These are phyloP conservation scores for Hypotaenidia philippensis DNA, from an alignment of 2,797 vertebrate genomes.

Conservation along the genomic window DNA sequence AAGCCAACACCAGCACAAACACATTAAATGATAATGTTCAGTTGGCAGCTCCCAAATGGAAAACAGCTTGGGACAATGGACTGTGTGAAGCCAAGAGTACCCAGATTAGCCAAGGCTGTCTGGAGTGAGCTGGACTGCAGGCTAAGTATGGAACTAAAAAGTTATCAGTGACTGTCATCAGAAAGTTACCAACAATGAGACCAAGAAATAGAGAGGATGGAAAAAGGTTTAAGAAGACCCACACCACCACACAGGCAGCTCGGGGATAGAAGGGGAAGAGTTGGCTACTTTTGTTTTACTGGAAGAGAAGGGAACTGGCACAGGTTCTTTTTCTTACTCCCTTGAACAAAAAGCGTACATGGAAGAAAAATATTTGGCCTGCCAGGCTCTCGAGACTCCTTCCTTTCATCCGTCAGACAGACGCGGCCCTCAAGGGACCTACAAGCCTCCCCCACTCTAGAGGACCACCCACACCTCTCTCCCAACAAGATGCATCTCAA, in stretches of 20 bases:
- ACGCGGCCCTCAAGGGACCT: not conserved
- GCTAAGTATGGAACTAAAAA: not conserved
- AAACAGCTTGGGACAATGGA: slow-evolving; percentile 60
- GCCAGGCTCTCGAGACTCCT: not conserved
- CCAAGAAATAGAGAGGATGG: not conserved
- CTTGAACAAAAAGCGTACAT: not conserved
- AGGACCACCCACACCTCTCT: not conserved
- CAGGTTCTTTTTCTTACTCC: not conserved
- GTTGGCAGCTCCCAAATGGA: slow-evolving; percentile 44
- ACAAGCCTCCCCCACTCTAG: not conserved
- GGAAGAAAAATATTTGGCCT: not conserved
- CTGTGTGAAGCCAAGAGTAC: slow-evolving; percentile 41
- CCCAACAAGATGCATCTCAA: not conserved
- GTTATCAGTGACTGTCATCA: slow-evolving; percentile 17
- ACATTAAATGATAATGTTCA: slow-evolving; percentile 51
- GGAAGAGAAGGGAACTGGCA: not conserved
- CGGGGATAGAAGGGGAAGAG: not conserved
- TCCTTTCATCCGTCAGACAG: not conserved
- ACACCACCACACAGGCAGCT: not conserved
- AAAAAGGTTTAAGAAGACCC: not conserved
- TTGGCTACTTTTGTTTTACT: not conserved
- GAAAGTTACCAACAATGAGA: not conserved
- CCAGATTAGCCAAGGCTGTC: slow-evolving; percentile 29
- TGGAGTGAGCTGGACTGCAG: slow-evolving; percentile 9
- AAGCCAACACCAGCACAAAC: slow-evolving; percentile 40